phyloP scores from a whole-genome alignment of 2,797 vertebrate species.

The Myotis pilosus region DNA sequence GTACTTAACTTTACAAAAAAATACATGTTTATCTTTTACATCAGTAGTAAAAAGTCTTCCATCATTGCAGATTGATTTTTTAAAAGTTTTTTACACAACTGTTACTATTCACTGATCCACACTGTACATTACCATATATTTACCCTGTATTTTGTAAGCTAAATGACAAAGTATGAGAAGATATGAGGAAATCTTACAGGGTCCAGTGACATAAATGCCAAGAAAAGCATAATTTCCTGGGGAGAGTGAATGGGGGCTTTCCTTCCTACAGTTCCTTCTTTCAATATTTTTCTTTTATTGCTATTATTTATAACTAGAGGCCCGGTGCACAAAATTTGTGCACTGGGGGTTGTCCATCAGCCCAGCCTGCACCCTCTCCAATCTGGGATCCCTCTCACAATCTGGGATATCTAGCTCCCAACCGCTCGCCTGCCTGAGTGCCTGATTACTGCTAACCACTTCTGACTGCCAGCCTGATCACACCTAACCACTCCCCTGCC shows the following conservation, averaged over 20 bases:
- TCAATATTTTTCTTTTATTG: background rate
- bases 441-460: no score
- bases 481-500: no score
- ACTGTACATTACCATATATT: background rate
- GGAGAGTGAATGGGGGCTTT: accelerated
- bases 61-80: background rate
- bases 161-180: background rate
- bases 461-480: no score
- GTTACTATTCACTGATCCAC: slow-evolving; percentile 32
- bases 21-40: background rate
- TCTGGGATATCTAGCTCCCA: no score
- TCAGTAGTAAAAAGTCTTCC: background rate
- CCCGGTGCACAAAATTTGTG: no score
- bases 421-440: no score
- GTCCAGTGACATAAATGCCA: background rate
- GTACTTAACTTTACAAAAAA: slow-evolving; percentile 43
- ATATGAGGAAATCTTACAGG: background rate
- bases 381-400: no score
- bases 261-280: background rate
- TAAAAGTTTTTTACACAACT: slow-evolving; percentile 4
- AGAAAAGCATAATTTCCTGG: background rate
- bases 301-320: background rate
- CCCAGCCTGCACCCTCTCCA: no score
- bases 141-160: background rate
- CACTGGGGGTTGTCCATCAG: no score